Base-by-base conservation (phyloP, 2,113 vertebrate genomes). In the Cyprinodon brontotheroides region DNA sequence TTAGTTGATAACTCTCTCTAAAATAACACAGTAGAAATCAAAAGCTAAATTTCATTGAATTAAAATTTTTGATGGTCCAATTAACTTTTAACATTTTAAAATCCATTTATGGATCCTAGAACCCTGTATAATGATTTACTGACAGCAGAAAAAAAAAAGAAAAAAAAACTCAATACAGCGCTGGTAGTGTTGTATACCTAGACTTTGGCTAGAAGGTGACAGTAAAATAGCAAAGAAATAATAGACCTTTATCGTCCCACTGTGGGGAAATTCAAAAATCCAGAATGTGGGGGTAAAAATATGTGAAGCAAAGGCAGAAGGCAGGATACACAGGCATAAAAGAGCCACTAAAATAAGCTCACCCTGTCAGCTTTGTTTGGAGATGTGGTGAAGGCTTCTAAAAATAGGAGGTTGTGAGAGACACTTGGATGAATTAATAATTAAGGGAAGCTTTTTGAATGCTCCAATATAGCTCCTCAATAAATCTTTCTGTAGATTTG, bases 381-480 rank as follows among this genome's bases (percentile, higher is more conserved):
- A 66, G 71, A 86, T 83, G 75, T 86, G 80, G 77, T 68, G 84
- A 75, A 86, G 65, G 83, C 38, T 50, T 86, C 91, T 92, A 93
- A 84, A 92, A 92, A 94, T 94, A 94, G 89, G 29, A 78, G 71
- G 78, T 81, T 85, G 78, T 86, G 80, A 75, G 82, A 61, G 80
- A 89, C 77, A 80, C 83, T 15, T 83, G 75, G 86, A 87, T 92
- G 86, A 84, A 94, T 94, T 80, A 93, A 93, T 92, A 83, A 93
- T 92, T 85, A 86, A 75, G 72, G 72, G 65, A 79, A 57, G 63
- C 47, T 20, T 47, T 50, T 69, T 50, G 53, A 78, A 43, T 15
- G 36, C 78, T 80, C 77, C 74, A 72, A 79, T 48, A 45, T 68
- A 50, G 83, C 68, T 79, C 38, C 60, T 65, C 37, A 45, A 62